Percentiles rank a stretch among this genome's conserved stretches.
phyloP scores from a whole-genome alignment of 2,113 vertebrate species.

The Festucalex cinctus region DNA sequence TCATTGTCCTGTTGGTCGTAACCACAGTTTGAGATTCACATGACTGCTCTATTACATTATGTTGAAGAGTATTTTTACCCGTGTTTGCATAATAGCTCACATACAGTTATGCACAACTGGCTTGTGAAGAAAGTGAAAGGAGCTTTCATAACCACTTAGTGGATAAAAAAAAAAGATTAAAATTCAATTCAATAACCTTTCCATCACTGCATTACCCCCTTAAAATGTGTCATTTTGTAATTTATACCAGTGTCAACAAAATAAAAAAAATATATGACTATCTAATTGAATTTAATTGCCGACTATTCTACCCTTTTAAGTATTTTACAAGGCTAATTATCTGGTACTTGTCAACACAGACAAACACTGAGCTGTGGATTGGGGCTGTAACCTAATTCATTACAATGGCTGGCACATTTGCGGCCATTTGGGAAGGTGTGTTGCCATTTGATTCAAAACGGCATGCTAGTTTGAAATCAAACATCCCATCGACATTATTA shows the following conservation, averaged over 20 bases:
- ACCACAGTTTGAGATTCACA: background rate
- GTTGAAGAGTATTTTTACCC: background rate
- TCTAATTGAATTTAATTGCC: background rate
- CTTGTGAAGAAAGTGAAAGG: background rate
- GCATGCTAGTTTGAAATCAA: background rate
- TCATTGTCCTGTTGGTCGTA: background rate
- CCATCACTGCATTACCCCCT: no score
- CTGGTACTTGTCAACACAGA: background rate
- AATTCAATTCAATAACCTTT: background rate
- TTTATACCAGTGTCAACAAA: background rate
- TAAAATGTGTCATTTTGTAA: background rate
- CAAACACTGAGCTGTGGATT: slow-evolving; percentile 32
- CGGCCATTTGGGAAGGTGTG: slow-evolving; percentile 15
- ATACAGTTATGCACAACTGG: background rate
- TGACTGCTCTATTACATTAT: background rate
- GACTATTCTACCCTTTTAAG: background rate
- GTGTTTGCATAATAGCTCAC: background rate
- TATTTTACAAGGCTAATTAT: slow-evolving; percentile 19
- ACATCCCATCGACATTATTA: background rate
- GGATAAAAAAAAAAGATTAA: background rate
- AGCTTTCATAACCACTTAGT: background rate
- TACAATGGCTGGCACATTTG: slow-evolving; percentile 22
- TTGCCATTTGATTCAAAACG: background rate
- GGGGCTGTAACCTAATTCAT: slow-evolving; percentile 22
- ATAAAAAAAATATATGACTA: background rate